phyloP scores from a whole-genome alignment of 2,113 vertebrate genomes.

The Rhineura floridana region DNA sequence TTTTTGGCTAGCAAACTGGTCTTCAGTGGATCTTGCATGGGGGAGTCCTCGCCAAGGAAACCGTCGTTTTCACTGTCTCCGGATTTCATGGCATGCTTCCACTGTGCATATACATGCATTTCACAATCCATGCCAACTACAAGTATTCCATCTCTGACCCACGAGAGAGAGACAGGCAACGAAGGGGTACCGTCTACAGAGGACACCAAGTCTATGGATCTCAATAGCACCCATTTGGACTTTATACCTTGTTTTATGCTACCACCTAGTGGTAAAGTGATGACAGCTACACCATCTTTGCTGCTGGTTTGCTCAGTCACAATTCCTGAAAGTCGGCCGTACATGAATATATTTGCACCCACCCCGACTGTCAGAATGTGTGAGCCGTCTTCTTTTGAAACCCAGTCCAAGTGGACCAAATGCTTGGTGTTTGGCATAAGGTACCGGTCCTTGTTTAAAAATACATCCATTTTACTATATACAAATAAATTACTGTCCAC shows the following conservation, averaged over 20 bases:
- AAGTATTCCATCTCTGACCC: slow-evolving; percentile 96
- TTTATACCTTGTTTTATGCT: slow-evolving; percentile 97
- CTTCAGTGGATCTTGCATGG: slow-evolving; percentile 71
- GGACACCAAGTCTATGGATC: slow-evolving; percentile 91
- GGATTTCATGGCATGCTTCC: slow-evolving; percentile 89
- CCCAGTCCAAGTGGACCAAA: slow-evolving; percentile 97
- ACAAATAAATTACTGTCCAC: slow-evolving; percentile 98
- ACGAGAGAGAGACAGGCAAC: slow-evolving; percentile 94
- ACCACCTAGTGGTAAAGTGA: slow-evolving; percentile 95
- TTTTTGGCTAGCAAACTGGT: slow-evolving; percentile 80
- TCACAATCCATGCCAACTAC: slow-evolving; percentile 99
- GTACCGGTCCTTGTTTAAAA: slow-evolving; percentile 85
- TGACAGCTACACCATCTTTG: slow-evolving; percentile 93
- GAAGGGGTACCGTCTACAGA: slow-evolving; percentile 96
- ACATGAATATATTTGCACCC: slow-evolving; percentile 98
- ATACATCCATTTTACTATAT: slow-evolving; percentile 93
- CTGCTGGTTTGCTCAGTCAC: slow-evolving; percentile 90
- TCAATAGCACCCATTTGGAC: slow-evolving; percentile 94
- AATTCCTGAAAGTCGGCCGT: slow-evolving; percentile 93
- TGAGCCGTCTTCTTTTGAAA: slow-evolving; percentile 98
- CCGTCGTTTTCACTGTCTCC: slow-evolving; percentile 80
- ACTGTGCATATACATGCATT: slow-evolving; percentile 99
- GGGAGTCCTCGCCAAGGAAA: slow-evolving; percentile 76
- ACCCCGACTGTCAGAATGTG: slow-evolving; percentile 97
- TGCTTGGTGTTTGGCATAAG: slow-evolving; percentile 94